phyloP scores from a whole-genome alignment of 2,888 invertebrate species.

The Himalopsyche tibetana region DNA sequence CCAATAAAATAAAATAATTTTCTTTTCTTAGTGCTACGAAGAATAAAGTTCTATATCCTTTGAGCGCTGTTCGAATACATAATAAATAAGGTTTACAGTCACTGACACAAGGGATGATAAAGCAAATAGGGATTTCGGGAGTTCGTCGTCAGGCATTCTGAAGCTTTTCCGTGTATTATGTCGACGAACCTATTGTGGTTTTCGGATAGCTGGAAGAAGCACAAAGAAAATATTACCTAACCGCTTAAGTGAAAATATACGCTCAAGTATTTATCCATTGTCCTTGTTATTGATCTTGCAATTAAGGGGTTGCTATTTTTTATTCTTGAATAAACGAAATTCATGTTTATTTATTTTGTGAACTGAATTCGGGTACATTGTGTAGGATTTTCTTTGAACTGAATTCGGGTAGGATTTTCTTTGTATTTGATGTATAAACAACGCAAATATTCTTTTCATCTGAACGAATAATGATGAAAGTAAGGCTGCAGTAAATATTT shows the following conservation, averaged over 20 bases:
- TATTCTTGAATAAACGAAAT: neutral
- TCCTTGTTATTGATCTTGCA: slow-evolving; percentile 1
- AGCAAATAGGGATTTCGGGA: neutral
- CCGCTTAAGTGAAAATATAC: neutral
- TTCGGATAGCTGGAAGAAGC: neutral
- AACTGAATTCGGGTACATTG: neutral
- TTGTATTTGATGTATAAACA: too few relatives aligned
- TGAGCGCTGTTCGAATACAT: neutral
- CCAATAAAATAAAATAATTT: too few relatives aligned
- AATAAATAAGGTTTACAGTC: slow-evolving; percentile 6
- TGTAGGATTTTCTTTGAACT: neutral
- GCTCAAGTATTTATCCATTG: neutral
- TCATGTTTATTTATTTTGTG: neutral
- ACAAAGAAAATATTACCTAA: neutral
- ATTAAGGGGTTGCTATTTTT: slow-evolving; percentile 14
- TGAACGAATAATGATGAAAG: too few relatives aligned
- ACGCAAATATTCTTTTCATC: too few relatives aligned
- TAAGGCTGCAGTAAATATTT: too few relatives aligned
- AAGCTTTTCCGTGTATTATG: neutral
- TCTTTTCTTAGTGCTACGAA: too few relatives aligned
- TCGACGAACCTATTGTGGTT: neutral
- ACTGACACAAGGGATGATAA: slow-evolving; percentile 12
- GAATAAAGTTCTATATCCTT: too few relatives aligned
- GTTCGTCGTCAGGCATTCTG: neutral
- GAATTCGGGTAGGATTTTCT: neutral